Base-by-base conservation (phyloP, 2,888 invertebrate genomes). In the Mythimna lalbum region DNA sequence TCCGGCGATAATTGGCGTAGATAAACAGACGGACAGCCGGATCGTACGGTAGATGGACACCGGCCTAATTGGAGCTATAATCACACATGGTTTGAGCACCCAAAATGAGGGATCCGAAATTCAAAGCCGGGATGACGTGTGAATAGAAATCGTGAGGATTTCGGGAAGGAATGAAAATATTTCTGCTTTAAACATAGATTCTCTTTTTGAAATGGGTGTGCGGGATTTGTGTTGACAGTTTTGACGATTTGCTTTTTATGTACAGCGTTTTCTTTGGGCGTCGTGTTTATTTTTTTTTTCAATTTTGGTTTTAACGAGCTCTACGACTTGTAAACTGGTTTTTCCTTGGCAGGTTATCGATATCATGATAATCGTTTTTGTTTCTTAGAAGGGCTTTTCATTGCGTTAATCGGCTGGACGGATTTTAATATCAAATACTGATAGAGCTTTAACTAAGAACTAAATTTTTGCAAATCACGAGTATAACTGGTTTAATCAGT, bases 21-120 rank as follows among this genome's bases (percentile, higher is more conserved):
- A 82, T 82, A 84, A 82, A 82, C 84, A 84, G 67, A 49, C 63
- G 31, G 67, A 75, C 84, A 84, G 63, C 61, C 31, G 52, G 71
- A 73, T 84, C 64, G 78, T 72, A 78, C 61, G 67, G 62, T 53
- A 55, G 62, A 65, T 49, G 21, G 66, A 84, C 78, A 72, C 68
- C 66, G 57, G 63, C 56, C 67, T 82, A 82, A 82, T 82, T 84
- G 75, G 60, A 36, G 50, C 67, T 62, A 82, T 82, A 84, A 81
- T 78, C 82, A 76, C 66, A 64, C 33, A 81, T 59, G 33, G 55
- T 57, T 43, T 19, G 36, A 61, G 21, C 50, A 55, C 63, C 53
- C 59, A 52, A 78, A 84, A 78, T 81, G 56, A 49, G 60, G 65
- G 57, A 72, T 64, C 53, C 53, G 52, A 65, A 59, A 64, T 66